phyloP scores from a whole-genome alignment of 2,888 invertebrate species.

The Phortica okadai region DNA sequence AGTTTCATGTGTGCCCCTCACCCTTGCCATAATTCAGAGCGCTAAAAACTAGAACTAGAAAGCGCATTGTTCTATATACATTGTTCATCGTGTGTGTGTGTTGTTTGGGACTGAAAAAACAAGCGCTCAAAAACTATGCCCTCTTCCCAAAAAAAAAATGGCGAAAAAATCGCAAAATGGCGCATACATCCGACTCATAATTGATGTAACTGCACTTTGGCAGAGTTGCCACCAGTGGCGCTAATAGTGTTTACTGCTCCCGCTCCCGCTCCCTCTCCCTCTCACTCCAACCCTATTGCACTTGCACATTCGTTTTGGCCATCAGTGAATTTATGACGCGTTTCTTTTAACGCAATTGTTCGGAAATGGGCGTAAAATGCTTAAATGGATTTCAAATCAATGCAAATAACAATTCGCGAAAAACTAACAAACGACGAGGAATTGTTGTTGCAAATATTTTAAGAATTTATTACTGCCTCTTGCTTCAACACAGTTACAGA shows the following conservation, averaged over 20 bases:
- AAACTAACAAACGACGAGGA: constrained; percentile 22
- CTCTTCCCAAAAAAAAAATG: too few species aligned
- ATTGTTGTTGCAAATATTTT: too few species aligned
- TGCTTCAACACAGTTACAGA: too few species aligned
- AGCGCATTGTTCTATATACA: not conserved
- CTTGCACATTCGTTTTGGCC: not conserved
- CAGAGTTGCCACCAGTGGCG: not conserved
- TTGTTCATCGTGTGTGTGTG: not conserved
- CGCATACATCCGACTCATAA: not conserved
- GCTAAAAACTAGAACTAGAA: not conserved
- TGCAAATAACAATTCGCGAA: not conserved
- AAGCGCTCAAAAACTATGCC: too few species aligned
- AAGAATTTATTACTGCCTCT: too few species aligned
- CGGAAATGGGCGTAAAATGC: constrained; percentile 10
- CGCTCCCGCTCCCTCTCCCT: too few species aligned
- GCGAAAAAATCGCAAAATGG: not conserved
- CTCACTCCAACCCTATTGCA: too few species aligned
- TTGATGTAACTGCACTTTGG: constrained; percentile 8
- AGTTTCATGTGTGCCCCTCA: not conserved
- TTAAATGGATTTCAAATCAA: constrained; percentile 8
- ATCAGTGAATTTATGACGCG: not conserved
- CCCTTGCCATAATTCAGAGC: not conserved
- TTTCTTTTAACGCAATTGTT: not conserved
- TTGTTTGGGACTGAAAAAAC: too few species aligned
- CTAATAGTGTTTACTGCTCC: constrained; percentile 5